Base-by-base conservation (phyloP, 2,888 invertebrate genomes). In the Poecilus cupreus region DNA sequence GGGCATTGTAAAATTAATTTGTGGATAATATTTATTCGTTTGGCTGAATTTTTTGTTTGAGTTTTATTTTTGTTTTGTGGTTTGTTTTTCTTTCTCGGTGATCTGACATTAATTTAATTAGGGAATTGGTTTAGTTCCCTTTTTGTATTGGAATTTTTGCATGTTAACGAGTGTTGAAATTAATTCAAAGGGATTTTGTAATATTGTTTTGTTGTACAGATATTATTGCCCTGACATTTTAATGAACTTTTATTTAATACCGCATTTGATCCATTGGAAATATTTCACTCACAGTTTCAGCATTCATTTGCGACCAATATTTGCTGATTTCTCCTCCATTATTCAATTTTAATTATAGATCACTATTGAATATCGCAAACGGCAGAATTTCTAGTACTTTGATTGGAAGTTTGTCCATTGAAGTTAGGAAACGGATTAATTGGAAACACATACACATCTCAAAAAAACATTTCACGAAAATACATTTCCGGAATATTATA, bases 61-160 rank as follows among this genome's bases (percentile, higher is more conserved):
- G 64, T n/a, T 64, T 64, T 64, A 22, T 57, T 4, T 57, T 57
- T 57, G 57, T 57, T 57, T 57, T 57, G 49, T 64, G 32, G 26
- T 68, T 37, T 18, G 11, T 13, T 68, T 68, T 54, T 37, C 37
- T 16, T 68, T 68, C 37, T 18, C 68, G 20, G 10, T 68, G 32
- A 64, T 64, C 18, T 16, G 32, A 37, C 13, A 16, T 37, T 20
- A 37, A 68, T 68, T 68, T 68, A 68, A 68, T 39, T 68, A 43
- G 37, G 20, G 37, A 37, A 37, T 37, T 13, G 54, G 68, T 39
- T 39, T 37, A 64, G 8, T 57, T 22, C 26, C 22, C 10, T 24
- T 24, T 18, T 43, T 43, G 43, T n/a, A 43, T 43, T 13, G 49
- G 8, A 18, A n/a, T 24, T 64, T 64, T 64, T 32, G n/a, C 32